Evolutionary conservation across 2,888 invertebrate species (phyloP).

Genomic region (Fissipunctia ypsillon): DNA sequence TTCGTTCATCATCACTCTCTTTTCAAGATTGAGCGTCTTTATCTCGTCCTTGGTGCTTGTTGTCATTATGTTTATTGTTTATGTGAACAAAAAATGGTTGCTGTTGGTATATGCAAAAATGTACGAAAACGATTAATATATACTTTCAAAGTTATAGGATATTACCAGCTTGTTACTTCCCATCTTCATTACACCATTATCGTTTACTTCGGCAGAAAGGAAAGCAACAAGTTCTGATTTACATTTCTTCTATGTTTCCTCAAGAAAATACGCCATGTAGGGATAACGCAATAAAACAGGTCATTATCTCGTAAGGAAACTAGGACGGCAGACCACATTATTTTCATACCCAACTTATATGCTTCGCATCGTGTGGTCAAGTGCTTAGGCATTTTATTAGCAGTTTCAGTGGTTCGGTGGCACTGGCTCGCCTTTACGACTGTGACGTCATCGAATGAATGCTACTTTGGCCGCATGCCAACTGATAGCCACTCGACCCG

Average conservation of each 20-base stretch:
- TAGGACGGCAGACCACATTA: conserved; percentile 36
- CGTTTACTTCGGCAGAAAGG: neutral
- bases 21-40: neutral
- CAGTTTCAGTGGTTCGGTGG: conserved; percentile 59
- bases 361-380: conserved; percentile 48
- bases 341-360: conserved; percentile 57
- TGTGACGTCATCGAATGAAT: conserved; percentile 82
- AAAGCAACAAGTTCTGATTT: conserved; percentile 50
- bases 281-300: conserved; percentile 33
- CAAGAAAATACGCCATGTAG: neutral
- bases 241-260: conserved; percentile 11
- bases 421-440: conserved; percentile 61
- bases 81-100: neutral
- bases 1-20: neutral
- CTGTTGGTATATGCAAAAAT: neutral
- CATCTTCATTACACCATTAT: neutral
- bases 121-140: neutral
- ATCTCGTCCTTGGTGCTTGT: neutral
- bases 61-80: neutral
- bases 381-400: conserved; percentile 64
- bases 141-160: neutral
- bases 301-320: conserved; percentile 31
- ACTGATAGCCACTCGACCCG: conserved; percentile 85
- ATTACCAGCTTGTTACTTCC: neutral
- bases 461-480: conserved; percentile 85